Percentiles rank a stretch among this genome's conserved stretches.
Evolutionary conservation across 2,797 vertebrate genomes (phyloP).

Genomic region (Gallinago solitaria): DNA sequence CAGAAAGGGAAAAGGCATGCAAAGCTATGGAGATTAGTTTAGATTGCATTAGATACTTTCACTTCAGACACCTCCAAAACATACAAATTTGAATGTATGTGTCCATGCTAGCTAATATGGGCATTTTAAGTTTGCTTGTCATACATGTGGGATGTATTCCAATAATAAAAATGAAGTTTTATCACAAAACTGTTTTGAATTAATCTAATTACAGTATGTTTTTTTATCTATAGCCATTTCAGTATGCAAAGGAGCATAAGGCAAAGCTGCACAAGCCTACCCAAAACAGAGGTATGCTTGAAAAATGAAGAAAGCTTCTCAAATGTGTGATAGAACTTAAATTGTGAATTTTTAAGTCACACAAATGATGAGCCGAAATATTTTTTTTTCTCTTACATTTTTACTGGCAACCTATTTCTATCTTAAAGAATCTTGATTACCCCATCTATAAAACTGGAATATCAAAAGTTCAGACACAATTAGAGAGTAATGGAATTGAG

Average conservation of each 20-base stretch:
- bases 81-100: neutral
- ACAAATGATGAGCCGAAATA: fast-evolving
- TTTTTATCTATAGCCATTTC: neutral
- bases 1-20: neutral
- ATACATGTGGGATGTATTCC: neutral
- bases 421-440: neutral
- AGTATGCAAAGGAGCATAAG: neutral
- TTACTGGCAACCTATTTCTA: neutral
- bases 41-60: neutral
- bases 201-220: neutral
- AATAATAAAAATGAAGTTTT: neutral
- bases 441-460: neutral
- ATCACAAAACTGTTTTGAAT: neutral
- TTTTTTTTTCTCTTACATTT: neutral
- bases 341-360: neutral
- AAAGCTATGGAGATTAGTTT: neutral
- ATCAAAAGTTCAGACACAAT: neutral
- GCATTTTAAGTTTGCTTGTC: neutral
- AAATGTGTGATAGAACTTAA: neutral
- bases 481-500: neutral
- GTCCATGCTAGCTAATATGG: neutral
- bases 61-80: neutral
- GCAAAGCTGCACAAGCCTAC: neutral
- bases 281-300: neutral
- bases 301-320: neutral